Evolutionary conservation across 1,140 invertebrate genomes (phyloP).

Genomic region (Temnothorax longispinosus): DNA sequence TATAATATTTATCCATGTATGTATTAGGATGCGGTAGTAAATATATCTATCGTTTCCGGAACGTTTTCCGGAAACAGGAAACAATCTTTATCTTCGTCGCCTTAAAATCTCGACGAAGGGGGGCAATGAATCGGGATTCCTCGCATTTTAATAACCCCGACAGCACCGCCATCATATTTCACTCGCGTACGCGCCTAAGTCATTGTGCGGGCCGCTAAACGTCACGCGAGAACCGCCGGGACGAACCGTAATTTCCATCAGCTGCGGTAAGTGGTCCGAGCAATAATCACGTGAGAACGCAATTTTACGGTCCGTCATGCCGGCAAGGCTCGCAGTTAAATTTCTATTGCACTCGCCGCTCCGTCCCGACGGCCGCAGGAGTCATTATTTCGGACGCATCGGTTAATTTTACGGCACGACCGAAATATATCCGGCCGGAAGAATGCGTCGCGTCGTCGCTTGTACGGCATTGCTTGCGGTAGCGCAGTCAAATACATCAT

Average conservation of each 20-base stretch:
- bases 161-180: slow-evolving; percentile 47
- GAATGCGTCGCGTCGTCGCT: slow-evolving; percentile 44
- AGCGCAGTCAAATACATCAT: not conserved
- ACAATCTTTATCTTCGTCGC: slow-evolving; percentile 15
- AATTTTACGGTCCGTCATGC: slow-evolving; percentile 58
- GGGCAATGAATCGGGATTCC: slow-evolving; percentile 45
- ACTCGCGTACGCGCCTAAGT: slow-evolving; percentile 51
- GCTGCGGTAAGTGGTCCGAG: slow-evolving; percentile 60
- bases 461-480: slow-evolving; percentile 35
- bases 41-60: slow-evolving; percentile 9
- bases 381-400: slow-evolving; percentile 49
- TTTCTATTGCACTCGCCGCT: slow-evolving; percentile 49
- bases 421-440: slow-evolving; percentile 41
- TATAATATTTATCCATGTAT: slow-evolving; percentile 15
- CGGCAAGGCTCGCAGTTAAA: slow-evolving; percentile 52
- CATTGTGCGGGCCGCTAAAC: slow-evolving; percentile 42
- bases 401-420: slow-evolving; percentile 49
- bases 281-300: slow-evolving; percentile 63
- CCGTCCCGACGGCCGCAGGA: slow-evolving; percentile 34
- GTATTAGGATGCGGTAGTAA: not conserved
- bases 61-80: slow-evolving; percentile 4
- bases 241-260: slow-evolving; percentile 54
- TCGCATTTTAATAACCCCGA: slow-evolving; percentile 57
- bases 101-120: slow-evolving; percentile 41
- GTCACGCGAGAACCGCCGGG: slow-evolving; percentile 34